Percentiles rank a stretch among this genome's conserved stretches.
phyloP scores from a whole-genome alignment of 1,140 invertebrate species.

The Metopolophium dirhodum region DNA sequence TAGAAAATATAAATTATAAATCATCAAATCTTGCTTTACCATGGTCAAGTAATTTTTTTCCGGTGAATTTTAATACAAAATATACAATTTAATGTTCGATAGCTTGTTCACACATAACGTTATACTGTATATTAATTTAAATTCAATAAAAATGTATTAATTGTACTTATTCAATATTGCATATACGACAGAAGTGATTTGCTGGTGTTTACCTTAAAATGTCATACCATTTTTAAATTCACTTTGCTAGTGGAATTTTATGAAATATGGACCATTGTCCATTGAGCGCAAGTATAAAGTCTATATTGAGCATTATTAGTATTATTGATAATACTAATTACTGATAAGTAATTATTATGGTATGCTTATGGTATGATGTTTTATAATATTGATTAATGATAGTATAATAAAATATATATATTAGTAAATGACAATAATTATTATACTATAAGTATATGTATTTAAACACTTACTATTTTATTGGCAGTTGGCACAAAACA shows the following conservation, averaged over 20 bases:
- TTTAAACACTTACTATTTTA: neutral
- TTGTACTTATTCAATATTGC: neutral
- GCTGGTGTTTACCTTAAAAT: neutral
- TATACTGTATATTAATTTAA: neutral
- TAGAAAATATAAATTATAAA: neutral
- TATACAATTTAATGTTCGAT: neutral
- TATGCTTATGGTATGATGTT: neutral
- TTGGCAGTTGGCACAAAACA: too few relatives aligned
- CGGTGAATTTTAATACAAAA: neutral
- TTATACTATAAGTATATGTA: neutral
- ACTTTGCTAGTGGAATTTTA: neutral
- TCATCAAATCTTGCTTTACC: neutral
- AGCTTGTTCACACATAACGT: neutral
- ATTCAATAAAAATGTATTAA: neutral
- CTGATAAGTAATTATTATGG: slow-evolving; percentile 7
- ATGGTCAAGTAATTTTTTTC: neutral
- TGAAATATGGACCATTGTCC: neutral
- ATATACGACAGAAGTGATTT: neutral
- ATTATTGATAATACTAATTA: neutral
- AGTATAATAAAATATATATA: neutral
- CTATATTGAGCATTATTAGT: neutral
- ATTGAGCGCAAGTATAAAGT: neutral
- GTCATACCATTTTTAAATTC: neutral
- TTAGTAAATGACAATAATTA: neutral
- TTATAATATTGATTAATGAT: neutral